A percentile compares a stretch with the other conserved stretches of the same genome.
These are phyloP conservation scores for Lochmaea capreae DNA, from an alignment of 2,888 invertebrate genomes.

Conservation along the genomic window DNA sequence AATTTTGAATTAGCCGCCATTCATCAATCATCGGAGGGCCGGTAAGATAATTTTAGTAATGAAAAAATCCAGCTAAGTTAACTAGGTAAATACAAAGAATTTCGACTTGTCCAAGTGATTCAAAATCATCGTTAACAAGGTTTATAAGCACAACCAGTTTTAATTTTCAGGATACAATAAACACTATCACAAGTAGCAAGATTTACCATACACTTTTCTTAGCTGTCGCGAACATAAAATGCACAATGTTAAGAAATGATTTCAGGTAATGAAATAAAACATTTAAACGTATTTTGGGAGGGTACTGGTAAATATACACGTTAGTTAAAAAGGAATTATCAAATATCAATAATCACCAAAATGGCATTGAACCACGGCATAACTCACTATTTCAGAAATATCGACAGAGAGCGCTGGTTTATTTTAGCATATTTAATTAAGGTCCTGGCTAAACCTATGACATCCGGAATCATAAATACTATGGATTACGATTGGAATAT, in stretches of 20 bases:
- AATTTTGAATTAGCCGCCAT: constrained; percentile 59
- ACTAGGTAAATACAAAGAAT: background rate
- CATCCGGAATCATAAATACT: background rate
- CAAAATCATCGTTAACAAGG: constrained; percentile 12
- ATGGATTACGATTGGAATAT: background rate
- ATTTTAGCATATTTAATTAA: constrained; percentile 8
- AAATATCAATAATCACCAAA: constrained; percentile 50
- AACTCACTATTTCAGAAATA: constrained; percentile 40
- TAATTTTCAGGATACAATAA: constrained; percentile 20
- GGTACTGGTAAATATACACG: constrained; percentile 19
- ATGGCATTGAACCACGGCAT: constrained; percentile 50
- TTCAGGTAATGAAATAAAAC: background rate
- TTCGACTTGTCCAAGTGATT: background rate
- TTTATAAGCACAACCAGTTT: constrained; percentile 12
- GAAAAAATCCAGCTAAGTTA: constrained; percentile 29
- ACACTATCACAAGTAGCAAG: constrained; percentile 26
- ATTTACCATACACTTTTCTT: constrained; percentile 21
- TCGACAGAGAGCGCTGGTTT: constrained; percentile 44
- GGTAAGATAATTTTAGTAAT: constrained; percentile 44
- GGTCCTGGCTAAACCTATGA: background rate
- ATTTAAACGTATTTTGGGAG: background rate
- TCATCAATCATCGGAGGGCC: constrained; percentile 49
- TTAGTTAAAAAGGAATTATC: constrained; percentile 24
- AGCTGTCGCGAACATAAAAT: background rate
- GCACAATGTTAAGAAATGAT: background rate